Evolutionary conservation across 2,113 vertebrate species (phyloP).

Genomic region (Parus major): DNA sequence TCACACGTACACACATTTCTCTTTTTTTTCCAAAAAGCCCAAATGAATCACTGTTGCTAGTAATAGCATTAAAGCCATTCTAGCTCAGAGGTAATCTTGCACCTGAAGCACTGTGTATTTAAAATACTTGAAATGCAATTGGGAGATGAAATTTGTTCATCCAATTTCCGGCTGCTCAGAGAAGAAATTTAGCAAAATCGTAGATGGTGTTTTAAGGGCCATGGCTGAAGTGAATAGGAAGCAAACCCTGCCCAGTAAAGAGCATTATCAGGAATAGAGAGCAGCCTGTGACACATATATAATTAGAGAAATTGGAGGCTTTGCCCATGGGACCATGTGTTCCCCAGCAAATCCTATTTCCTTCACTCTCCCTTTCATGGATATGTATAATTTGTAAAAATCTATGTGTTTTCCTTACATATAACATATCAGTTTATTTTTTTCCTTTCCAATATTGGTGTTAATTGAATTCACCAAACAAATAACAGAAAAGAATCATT

Average conservation of each 20-base stretch:
- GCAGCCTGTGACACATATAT: neutral
- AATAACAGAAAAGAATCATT: neutral
- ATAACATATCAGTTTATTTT: neutral
- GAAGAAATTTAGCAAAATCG: slow-evolving; percentile 15
- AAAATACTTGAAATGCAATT: slow-evolving; percentile 27
- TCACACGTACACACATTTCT: neutral
- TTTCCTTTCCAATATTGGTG: neutral
- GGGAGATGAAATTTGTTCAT: slow-evolving; percentile 21
- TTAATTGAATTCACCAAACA: slow-evolving; percentile 5
- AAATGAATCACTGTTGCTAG: neutral
- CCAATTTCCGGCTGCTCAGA: neutral
- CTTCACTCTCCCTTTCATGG: neutral
- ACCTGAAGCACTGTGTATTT: slow-evolving; percentile 10
- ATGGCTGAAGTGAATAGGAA: neutral
- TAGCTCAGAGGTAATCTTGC: neutral
- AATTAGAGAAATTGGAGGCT: slow-evolving; percentile 39
- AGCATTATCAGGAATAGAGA: slow-evolving; percentile 3
- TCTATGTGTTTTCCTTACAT: neutral
- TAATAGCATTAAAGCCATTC: neutral
- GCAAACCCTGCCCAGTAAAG: neutral
- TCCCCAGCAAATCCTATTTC: slow-evolving; percentile 18
- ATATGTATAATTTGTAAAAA: neutral
- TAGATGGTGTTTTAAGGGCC: neutral
- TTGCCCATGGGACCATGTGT: slow-evolving; percentile 7
- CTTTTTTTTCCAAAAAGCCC: neutral